Evolutionary conservation across 1,140 invertebrate species (phyloP), one percentile per base, ranked within the genome.

Genomic region (Bombus superbus): DNA sequence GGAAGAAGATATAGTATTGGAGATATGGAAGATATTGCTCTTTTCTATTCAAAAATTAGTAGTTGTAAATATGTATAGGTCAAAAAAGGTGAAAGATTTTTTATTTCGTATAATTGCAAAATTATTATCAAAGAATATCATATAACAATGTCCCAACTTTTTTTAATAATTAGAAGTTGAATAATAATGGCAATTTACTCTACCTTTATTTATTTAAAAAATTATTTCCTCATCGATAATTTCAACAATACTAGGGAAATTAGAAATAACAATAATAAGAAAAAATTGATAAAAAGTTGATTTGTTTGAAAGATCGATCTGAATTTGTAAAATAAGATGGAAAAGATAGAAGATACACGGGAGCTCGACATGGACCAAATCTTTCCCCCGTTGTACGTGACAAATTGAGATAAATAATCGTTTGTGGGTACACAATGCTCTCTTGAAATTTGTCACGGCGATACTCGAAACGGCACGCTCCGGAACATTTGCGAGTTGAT

Each of bases 331-430:
- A 75, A 13, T 13, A 22, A 53, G 22, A 18, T n/a, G 5, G 32
- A 57, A 66, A 72, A 78, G 28, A 69, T 53, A 8, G 22, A 13
- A 40, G 32, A 57, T 38, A n/a, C 35, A 57, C 1, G 25, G 9
- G 40, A 47, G 42, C 28, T n/a, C 18, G n/a, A 75, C 71, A 62
- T 66, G 3, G 42, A 15, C 53, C 35, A 28, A 64, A 62, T 28
- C 57, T 83, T 72, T 28, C 57, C 79, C 81, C 42, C 35, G 42
- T 53, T 74, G 53, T 62, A 90, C 88, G 90, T 87, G 91, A 92
- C 89, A 92, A 92, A 92, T 92, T 87, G 88, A 92, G 91, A 92
- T 92, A 92, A 93, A 92, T 92, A 91, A 92, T 92, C 64, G 82
- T 91, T 91, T 89, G 75, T 40, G 73, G 79, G 68, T 69, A 82